Base-by-base conservation (phyloP, 2,797 vertebrate genomes). In the Erpetoichthys calabaricus region DNA sequence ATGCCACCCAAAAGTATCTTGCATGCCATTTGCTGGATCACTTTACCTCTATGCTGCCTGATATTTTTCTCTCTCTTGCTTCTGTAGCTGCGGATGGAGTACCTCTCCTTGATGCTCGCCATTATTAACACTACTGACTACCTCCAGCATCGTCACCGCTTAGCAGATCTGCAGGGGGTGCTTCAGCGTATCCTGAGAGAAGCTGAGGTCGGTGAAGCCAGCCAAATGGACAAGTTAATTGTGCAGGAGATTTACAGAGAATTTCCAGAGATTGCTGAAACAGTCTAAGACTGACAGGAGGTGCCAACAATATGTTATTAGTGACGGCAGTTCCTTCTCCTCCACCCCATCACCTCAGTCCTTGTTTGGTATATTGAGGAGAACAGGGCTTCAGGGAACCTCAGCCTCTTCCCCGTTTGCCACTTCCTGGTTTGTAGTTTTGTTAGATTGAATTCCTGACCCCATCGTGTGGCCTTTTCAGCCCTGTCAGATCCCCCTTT, bases 151-250 rank as follows among this genome's bases (percentile, higher is more conserved):
- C 85, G 78, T 70, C 96, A 98, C 73, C 90, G 95, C 45, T 76
- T 92, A 3, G 45, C 79, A 0, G 96, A 99, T 80, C 86, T 99
- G 72, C 91, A 88, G 73, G 88, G 85, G 47, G 83, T 80, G 3
- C 73, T 98, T 72, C 91, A 91, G 63, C 89, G 91, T 69, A 99
- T 99, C 70, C 83, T 94, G 69, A 71, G 74, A 0, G 95, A 99
- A 73, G 92, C 67, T 67, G 70, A 75, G 42, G 88, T 86, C 8
- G 77, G 77, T 1, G 88, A 87, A 41, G 88, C 87, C 41, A 91
- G 89, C 76, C 90, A 95, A 75, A 97, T 98, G 92, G 96, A 99
- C 83, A 94, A 91, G 72, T 87, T 96, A 66, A 95, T 99, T 57
- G 88, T 94, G 56, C 76, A 84, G 70, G 88, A 97, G 80, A 94